A percentile compares a stretch with the other conserved stretches of the same genome.
These are phyloP conservation scores for Dolichomitus sp. DNA, from an alignment of 2,888 invertebrate species.

Conservation along the genomic window DNA sequence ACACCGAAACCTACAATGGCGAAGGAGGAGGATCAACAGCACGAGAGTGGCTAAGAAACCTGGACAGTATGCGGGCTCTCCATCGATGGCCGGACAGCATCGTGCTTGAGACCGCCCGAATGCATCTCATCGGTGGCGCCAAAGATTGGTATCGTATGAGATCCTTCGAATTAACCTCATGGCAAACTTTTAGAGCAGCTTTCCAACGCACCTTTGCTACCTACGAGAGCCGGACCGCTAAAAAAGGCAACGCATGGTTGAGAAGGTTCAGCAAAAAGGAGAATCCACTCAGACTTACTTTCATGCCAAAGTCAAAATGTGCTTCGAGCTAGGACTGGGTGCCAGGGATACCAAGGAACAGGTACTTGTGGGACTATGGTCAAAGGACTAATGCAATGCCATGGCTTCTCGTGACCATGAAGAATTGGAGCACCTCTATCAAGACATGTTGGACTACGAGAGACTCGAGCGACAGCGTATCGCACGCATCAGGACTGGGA, in stretches of 20 bases:
- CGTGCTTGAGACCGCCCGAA: conserved; percentile 35
- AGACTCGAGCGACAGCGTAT: conserved; percentile 18
- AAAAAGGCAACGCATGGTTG: conserved; percentile 26
- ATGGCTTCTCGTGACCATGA: conserved; percentile 32
- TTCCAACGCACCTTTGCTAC: conserved; percentile 32
- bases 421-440: neutral
- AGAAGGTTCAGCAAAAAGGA: neutral
- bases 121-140: conserved; percentile 25
- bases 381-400: conserved; percentile 30
- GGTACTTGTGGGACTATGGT: conserved; percentile 28
- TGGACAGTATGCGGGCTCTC: conserved; percentile 22
- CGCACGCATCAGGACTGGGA: conserved; percentile 11
- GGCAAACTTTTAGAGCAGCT: conserved; percentile 6
- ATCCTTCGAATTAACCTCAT: neutral
- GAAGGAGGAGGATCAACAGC: neutral
- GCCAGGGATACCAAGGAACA: conserved; percentile 36
- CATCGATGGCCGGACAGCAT: conserved; percentile 37
- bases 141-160: conserved; percentile 24
- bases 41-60: conserved; percentile 32
- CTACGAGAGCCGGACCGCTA: conserved; percentile 9
- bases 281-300: conserved; percentile 23
- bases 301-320: conserved; percentile 24
- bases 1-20: conserved; percentile 5
- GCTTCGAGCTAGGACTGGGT: neutral
- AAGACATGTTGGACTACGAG: conserved; percentile 18